Evolutionary conservation across 2,113 vertebrate species (phyloP).

Genomic region (Saimiri boliviensis): DNA sequence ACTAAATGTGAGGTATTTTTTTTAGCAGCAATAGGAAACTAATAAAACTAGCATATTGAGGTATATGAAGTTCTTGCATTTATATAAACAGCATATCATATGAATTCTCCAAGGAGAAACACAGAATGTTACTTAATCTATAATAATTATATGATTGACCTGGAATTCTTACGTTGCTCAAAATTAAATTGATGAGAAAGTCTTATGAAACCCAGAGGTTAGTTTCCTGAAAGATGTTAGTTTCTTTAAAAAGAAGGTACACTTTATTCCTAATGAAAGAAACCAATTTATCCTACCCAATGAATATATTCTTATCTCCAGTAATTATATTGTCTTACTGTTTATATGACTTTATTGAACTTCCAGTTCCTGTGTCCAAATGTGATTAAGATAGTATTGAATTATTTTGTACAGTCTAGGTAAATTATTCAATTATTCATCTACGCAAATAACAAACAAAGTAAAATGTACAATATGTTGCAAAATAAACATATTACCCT

Average conservation of each 20-base stretch:
- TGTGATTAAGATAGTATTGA: not conserved
- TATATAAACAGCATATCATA: not conserved
- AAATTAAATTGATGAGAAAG: not conserved
- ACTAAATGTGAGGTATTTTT: not conserved
- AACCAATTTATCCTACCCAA: not conserved
- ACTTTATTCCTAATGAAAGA: not conserved
- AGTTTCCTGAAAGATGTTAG: not conserved
- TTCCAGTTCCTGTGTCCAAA: not conserved
- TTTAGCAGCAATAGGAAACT: not conserved
- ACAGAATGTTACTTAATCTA: not conserved
- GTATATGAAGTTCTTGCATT: not conserved
- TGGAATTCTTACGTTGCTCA: not conserved
- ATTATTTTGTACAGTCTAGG: not conserved
- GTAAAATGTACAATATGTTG: not conserved
- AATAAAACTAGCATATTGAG: not conserved
- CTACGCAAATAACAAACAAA: not conserved
- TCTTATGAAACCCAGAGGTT: not conserved
- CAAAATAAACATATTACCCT: not conserved
- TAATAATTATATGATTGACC: not conserved
- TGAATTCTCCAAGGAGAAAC: not conserved
- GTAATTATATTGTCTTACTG: not conserved
- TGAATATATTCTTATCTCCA: not conserved
- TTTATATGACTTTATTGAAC: not conserved
- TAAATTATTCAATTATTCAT: not conserved
- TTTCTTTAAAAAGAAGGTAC: not conserved